Evolutionary conservation across 2,113 vertebrate genomes (phyloP).

Genomic region (Megaleporinus macrocephalus): DNA sequence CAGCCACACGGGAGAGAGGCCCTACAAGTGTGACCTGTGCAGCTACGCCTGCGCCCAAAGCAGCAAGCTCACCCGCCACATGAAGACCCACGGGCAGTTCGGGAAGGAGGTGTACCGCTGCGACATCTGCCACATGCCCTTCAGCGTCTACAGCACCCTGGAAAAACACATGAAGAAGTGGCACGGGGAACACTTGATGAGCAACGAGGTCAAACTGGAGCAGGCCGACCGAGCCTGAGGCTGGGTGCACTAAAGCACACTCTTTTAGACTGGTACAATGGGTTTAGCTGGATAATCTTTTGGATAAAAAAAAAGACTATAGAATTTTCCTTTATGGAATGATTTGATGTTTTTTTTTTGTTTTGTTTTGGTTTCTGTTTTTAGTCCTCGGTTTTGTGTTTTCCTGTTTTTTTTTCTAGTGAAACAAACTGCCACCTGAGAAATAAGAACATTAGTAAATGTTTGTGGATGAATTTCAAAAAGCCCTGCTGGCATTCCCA

Average conservation of each 20-base stretch:
- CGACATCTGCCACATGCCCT: constrained; percentile 99
- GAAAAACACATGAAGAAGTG: constrained; percentile 99
- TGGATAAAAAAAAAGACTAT: constrained; percentile 59
- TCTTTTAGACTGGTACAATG: constrained; percentile 59
- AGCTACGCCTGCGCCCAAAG: constrained; percentile 99
- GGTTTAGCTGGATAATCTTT: constrained; percentile 77
- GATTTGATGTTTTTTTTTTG: constrained; percentile 70
- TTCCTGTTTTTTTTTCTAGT: constrained; percentile 61
- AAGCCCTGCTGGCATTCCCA: constrained; percentile 83
- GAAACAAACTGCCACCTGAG: constrained; percentile 89
- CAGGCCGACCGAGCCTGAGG: constrained; percentile 93
- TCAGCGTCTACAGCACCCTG: constrained; percentile 99
- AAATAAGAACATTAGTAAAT: constrained; percentile 80
- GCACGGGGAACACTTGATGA: constrained; percentile 99
- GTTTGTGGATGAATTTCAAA: constrained; percentile 78
- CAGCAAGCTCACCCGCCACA: constrained; percentile 99
- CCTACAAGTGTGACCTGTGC: constrained; percentile 99
- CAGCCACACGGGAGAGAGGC: constrained; percentile 98
- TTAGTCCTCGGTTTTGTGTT: background rate
- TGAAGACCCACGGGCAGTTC: constrained; percentile 99
- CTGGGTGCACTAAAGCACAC: constrained; percentile 52
- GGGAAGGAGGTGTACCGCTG: constrained; percentile 99
- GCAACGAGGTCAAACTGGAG: constrained; percentile 98
- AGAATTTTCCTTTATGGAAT: constrained; percentile 59
- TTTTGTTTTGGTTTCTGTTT: constrained; percentile 46